Base-by-base conservation (phyloP, 2,113 vertebrate genomes). In the Antennarius striatus region DNA sequence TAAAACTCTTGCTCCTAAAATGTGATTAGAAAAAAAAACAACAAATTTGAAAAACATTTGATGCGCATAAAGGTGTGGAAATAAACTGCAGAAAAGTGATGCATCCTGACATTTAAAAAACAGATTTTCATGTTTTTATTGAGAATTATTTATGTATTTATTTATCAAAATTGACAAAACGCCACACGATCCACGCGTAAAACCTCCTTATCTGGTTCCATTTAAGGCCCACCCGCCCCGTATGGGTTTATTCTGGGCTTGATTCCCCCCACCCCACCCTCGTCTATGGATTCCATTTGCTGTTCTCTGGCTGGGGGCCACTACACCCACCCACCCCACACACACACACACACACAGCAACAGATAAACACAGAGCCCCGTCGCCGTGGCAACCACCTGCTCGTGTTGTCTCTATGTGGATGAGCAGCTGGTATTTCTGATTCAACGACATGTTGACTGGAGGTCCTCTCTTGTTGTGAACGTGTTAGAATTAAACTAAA, bases 201-300 rank as follows among this genome's bases (percentile, higher is more conserved):
- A 83, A 63, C 71, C 63, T 83, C 88, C 86, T 81, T 87, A 88
- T 91, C 86, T 79, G 84, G 89, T 47, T 62, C 73, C 76, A 73
- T 58, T 61, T 70, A 50, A 56, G 74, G 54, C 65, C 55, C 15
- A 59, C 39, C 47, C 12, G 16, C 71, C 79, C 82, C 73, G 50
- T 85, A 59, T 73, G 67, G 69, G 87, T 87, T 89, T 92, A 91
- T 92, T 93, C 91, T 85, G 59, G 81, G 81, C 81, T 79, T 58
- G 85, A 81, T 88, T 88, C 90, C 83, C 85, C 80, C 90, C 83
- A 84, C 80, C 32, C 7, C 32, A n/a, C n/a, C n/a, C n/a, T n/a
- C 62, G 82, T 84, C 80, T 60, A 68, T 58, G 72, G 65, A 92
- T 92, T 90, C 88, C 87, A 88, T 71, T 70, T 59, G 47, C 57